Evolutionary conservation across 2,797 vertebrate genomes (phyloP), one percentile per base, ranked within the genome.

Genomic region (Notoglanidium macrostoma): DNA sequence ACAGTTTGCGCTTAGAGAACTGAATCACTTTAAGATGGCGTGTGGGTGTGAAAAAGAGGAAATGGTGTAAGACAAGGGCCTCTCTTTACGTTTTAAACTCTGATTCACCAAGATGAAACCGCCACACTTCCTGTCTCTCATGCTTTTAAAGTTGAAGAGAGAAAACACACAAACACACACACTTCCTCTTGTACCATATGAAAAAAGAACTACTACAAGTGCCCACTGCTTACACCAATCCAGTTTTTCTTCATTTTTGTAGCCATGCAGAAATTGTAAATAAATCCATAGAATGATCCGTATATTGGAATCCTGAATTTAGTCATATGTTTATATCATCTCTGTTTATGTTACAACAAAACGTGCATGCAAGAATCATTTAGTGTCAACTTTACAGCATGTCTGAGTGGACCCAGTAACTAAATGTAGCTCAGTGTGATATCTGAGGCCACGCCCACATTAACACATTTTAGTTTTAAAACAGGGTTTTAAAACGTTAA

Each of bases 51-150:
- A 49, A 15, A 65, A 85, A 82, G 51, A 63, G 83, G 77, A 87
- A 76, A 82, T 54, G 88, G 74, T 65, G 44, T 54, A 44, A 84
- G 59, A 67, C 54, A 29, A 67, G 61, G 23, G 21, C 74, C 35
- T 15, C 54, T 63, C 65, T 73, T 63, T 17, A 73, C 44, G 8
- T 81, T 61, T 83, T 14, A 55, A 72, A 70, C 14, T 73, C 40
- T 10, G n/a, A 74, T 73, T 74, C 67, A 23, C 40, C 11, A 40
- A 83, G 68, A 74, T 29, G 26, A 59, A 81, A 55, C 86, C 46
- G 9, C 59, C 35, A 10, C 80, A 67, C 80, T 83, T 83, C 80
- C 80, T 82, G 80, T 65, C 59, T 82, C 26, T 82, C 26, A 29
- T 83, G 44, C 17, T 65, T 19, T 49, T 65, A 49, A 49, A 82